These are phyloP conservation scores for Nesometra sesokonis DNA, from an alignment of 35 echinoderm and acorn worm species.

Conservation along the genomic window DNA sequence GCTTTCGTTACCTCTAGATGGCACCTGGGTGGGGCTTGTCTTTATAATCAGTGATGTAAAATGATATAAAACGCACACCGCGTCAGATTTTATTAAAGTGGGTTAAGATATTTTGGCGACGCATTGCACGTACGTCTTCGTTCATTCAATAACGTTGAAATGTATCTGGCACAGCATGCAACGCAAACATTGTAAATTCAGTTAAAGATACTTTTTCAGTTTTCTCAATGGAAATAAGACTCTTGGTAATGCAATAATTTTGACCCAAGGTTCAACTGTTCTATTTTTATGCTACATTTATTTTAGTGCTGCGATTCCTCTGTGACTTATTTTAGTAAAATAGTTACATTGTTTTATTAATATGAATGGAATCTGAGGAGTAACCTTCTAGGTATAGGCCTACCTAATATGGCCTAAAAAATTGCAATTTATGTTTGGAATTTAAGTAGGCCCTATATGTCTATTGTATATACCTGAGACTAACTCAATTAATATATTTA, in stretches of 20 bases:
- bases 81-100: too few relatives aligned
- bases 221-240: background rate
- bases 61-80: too few relatives aligned
- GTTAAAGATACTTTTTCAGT: background rate
- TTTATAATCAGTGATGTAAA: too few relatives aligned
- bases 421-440: background rate
- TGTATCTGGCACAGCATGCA: background rate
- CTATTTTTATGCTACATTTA: background rate
- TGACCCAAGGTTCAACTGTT: background rate
- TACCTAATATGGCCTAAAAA: background rate
- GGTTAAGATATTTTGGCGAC: too few relatives aligned
- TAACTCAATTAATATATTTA: too few relatives aligned
- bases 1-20: too few relatives aligned
- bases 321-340: background rate
- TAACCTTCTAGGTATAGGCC: background rate
- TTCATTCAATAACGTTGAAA: background rate
- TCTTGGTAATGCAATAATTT: background rate
- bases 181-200: background rate
- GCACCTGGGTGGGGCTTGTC: too few relatives aligned
- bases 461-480: too few relatives aligned
- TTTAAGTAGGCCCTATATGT: background rate
- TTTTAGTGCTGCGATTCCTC: background rate
- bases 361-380: background rate
- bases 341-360: background rate
- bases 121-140: background rate